These are phyloP conservation scores for Indri indri DNA, from an alignment of 2,113 vertebrate genomes.

Conservation along the genomic window DNA sequence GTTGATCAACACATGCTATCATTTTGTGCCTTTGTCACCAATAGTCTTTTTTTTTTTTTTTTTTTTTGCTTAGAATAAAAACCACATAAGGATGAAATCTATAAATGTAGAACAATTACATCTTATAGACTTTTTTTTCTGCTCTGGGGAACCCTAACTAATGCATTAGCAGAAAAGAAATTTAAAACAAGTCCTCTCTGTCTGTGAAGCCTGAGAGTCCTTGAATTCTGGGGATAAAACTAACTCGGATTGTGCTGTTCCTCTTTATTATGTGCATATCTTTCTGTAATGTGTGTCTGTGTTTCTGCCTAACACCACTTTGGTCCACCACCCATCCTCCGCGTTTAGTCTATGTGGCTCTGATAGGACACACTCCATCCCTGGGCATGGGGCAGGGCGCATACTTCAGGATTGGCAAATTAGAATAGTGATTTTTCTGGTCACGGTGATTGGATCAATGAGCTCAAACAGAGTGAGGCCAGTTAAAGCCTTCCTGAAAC, in stretches of 20 bases:
- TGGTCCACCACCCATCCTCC: rapidly evolving
- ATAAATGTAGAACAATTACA: background rate
- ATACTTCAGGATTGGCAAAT: background rate
- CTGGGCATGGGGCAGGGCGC: background rate
- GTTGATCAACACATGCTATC: background rate
- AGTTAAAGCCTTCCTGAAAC: background rate
- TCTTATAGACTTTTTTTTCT: background rate
- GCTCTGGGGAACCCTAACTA: background rate
- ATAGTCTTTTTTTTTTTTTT: background rate
- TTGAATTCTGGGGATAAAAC: background rate
- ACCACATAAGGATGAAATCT: background rate
- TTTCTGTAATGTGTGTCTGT: background rate
- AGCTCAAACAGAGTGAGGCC: background rate
- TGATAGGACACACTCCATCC: background rate
- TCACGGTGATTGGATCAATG: background rate
- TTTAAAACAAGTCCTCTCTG: background rate
- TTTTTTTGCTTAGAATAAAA: background rate
- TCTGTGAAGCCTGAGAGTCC: background rate
- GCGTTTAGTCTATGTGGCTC: background rate
- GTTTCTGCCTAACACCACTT: background rate
- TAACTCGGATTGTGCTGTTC: background rate
- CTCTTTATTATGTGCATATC: background rate
- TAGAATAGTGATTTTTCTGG: background rate
- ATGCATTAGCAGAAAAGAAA: background rate
- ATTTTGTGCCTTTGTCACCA: background rate